phyloP scores from a whole-genome alignment of 2,888 invertebrate genomes.

The Caenorhabditis zanzibari region DNA sequence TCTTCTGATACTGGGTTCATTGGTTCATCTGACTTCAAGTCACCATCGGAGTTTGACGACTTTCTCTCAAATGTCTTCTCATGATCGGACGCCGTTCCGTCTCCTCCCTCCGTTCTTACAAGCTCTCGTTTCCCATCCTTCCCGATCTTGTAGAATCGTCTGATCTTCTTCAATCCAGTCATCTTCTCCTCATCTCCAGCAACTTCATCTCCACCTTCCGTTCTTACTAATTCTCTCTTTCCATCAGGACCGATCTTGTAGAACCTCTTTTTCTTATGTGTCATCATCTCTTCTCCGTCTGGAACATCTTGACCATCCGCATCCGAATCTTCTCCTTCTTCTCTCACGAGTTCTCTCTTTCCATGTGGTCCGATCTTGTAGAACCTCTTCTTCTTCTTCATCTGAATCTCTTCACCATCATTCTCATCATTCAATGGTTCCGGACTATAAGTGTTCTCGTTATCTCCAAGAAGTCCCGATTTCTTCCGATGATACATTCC shows the following conservation, averaged over 20 bases:
- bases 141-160: background rate
- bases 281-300: background rate
- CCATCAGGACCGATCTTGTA: background rate
- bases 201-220: constrained; percentile 4
- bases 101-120: constrained; percentile 14
- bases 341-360: background rate
- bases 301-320: no score
- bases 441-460: constrained; percentile 2
- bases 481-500: background rate
- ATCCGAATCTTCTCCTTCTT: background rate
- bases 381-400: constrained; percentile 29
- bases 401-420: constrained; percentile 4
- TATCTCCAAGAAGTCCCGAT: background rate
- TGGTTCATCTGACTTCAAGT: background rate
- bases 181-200: background rate
- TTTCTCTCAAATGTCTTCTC: background rate
- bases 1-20: background rate
- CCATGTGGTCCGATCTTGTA: constrained; percentile 14
- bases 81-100: background rate
- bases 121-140: constrained; percentile 27
- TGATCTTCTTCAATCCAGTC: background rate
- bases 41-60: background rate
- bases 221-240: constrained; percentile 23
- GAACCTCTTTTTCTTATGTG: background rate
- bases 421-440: constrained; percentile 12